These are phyloP conservation scores for Hermetia illucens DNA, from an alignment of 1,140 invertebrate species.

Conservation along the genomic window DNA sequence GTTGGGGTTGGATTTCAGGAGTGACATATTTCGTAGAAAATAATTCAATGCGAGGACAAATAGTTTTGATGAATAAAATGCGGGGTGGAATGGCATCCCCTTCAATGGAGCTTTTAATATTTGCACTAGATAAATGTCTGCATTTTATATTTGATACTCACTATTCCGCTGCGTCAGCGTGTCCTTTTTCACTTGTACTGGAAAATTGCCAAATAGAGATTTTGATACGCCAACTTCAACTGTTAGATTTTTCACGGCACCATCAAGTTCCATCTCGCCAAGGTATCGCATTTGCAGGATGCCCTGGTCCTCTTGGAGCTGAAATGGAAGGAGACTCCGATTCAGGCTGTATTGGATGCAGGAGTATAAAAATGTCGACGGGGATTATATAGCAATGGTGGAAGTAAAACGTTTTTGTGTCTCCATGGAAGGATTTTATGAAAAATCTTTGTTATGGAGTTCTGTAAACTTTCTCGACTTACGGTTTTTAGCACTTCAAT, in stretches of 20 bases:
- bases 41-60: too few species aligned
- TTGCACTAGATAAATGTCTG: too few species aligned
- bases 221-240: slow-evolving; percentile 30
- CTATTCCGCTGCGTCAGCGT: slow-evolving; percentile 27
- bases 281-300: slow-evolving; percentile 30
- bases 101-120: too few species aligned
- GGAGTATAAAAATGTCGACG: neutral
- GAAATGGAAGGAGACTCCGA: neutral
- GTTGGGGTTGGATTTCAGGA: too few species aligned
- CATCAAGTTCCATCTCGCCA: slow-evolving; percentile 30
- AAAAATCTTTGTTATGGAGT: neutral
- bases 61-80: too few species aligned
- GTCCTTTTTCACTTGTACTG: slow-evolving; percentile 30
- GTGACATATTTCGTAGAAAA: too few species aligned
- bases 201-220: slow-evolving; percentile 30
- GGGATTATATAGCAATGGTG: too few species aligned
- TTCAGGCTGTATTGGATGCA: neutral
- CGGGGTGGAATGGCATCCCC: too few species aligned
- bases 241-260: slow-evolving; percentile 29
- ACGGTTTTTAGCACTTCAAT: slow-evolving; percentile 30
- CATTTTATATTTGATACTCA: too few species aligned
- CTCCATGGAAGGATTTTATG: neutral
- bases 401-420: too few species aligned
- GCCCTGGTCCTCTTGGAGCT: slow-evolving; percentile 30
- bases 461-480: slow-evolving; percentile 6